phyloP scores from a whole-genome alignment of 2,888 invertebrate genomes.

The Megastigmus dorsalis region DNA sequence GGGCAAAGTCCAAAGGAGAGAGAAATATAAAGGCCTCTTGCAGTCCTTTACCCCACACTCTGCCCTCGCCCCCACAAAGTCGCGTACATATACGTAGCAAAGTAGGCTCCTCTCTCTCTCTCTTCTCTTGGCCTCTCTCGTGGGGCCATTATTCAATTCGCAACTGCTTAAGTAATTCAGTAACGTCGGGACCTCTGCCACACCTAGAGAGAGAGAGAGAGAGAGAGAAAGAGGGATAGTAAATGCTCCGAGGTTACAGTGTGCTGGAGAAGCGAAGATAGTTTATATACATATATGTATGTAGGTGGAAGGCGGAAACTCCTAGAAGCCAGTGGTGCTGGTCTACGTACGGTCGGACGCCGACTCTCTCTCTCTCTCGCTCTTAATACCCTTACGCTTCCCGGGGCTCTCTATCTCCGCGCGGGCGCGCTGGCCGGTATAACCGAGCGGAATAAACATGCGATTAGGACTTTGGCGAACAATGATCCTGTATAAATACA shows the following conservation, averaged over 20 bases:
- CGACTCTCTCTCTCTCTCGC: neutral
- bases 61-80: too few relatives aligned
- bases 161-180: slow-evolving; percentile 33
- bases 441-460: slow-evolving; percentile 15
- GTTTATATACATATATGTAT: too few relatives aligned
- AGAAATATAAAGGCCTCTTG: slow-evolving; percentile 1
- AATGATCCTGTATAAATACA: too few relatives aligned
- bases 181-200: neutral
- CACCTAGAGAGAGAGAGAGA: neutral
- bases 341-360: neutral
- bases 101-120: slow-evolving; percentile 1
- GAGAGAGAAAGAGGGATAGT: too few relatives aligned
- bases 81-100: neutral
- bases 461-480: neutral
- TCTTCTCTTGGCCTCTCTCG: neutral
- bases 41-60: too few relatives aligned
- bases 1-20: too few relatives aligned
- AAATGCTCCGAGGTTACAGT: too few relatives aligned
- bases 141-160: slow-evolving; percentile 32
- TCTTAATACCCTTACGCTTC: too few relatives aligned
- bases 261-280: too few relatives aligned
- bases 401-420: too few relatives aligned
- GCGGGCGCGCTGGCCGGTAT: too few relatives aligned
- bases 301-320: too few relatives aligned
- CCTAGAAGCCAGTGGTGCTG: neutral